Evolutionary conservation across 2,113 vertebrate genomes (phyloP).

Genomic region (Tichodroma muraria): DNA sequence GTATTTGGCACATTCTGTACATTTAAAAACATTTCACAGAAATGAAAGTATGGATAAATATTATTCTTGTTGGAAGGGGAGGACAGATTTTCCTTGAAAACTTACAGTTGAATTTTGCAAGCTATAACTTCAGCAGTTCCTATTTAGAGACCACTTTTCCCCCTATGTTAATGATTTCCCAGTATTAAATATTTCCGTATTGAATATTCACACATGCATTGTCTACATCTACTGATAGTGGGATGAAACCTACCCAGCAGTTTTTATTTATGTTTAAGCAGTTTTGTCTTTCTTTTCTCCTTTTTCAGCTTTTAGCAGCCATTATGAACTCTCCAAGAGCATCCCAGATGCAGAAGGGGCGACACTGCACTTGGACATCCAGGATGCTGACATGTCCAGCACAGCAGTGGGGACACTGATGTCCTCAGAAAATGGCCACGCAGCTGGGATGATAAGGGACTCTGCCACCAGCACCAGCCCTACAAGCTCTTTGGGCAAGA

Average conservation of each 20-base stretch:
- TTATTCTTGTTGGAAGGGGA: conserved; percentile 47
- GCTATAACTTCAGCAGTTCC: neutral
- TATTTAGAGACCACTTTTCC: neutral
- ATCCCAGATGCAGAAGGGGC: neutral
- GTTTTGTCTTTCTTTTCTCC: neutral
- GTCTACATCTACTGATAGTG: neutral
- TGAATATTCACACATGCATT: neutral
- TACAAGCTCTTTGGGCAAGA: neutral
- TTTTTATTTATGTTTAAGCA: neutral
- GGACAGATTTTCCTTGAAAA: conserved; percentile 42
- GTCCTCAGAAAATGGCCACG: neutral
- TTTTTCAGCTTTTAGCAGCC: neutral
- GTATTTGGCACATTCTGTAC: conserved; percentile 37
- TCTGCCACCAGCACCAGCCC: neutral
- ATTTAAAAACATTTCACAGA: conserved; percentile 50
- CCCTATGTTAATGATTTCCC: neutral
- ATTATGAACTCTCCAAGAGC: neutral
- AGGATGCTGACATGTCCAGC: accelerated
- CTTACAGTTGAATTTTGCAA: conserved; percentile 25
- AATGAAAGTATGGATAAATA: conserved; percentile 58
- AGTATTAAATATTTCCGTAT: neutral
- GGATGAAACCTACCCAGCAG: neutral
- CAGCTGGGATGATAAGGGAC: neutral
- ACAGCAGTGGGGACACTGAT: accelerated
- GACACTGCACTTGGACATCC: accelerated